These are phyloP conservation scores for Clanis bilineata DNA, from an alignment of 2,888 invertebrate genomes.

Conservation along the genomic window DNA sequence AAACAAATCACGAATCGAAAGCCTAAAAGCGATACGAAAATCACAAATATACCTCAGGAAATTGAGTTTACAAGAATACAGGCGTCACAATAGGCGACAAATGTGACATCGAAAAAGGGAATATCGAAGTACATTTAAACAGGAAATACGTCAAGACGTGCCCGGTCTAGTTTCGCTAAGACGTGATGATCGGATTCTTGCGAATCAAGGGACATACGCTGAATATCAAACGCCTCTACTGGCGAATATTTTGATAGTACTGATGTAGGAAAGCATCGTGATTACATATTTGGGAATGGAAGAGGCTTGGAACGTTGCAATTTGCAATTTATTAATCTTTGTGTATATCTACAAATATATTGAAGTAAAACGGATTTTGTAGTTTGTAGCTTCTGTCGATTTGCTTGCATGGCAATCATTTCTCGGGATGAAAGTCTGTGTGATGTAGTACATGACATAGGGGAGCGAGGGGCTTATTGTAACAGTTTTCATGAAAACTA, in stretches of 20 bases:
- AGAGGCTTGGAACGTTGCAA: too few species aligned
- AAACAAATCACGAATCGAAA: not conserved
- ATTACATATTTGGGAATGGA: conserved; percentile 28
- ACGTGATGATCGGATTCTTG: conserved; percentile 61
- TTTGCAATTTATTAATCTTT: too few species aligned
- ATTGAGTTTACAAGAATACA: conserved; percentile 8
- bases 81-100: conserved; percentile 21
- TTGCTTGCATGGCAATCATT: too few species aligned
- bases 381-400: too few species aligned
- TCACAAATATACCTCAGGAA: not conserved
- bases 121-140: conserved; percentile 32
- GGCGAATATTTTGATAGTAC: conserved; percentile 38
- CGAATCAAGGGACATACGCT: conserved; percentile 56
- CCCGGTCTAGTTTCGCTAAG: conserved; percentile 35
- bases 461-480: too few species aligned
- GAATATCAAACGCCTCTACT: conserved; percentile 61
- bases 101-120: conserved; percentile 29
- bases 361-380: too few species aligned
- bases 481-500: too few species aligned
- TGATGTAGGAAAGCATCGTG: conserved; percentile 28
- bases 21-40: not conserved
- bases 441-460: too few species aligned
- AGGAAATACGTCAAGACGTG: conserved; percentile 49
- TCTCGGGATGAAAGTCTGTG: too few species aligned
- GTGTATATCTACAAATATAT: too few species aligned